Conservation (phyloP, 1,140 invertebrate species). For the Neuroterus valhalla region DNA sequence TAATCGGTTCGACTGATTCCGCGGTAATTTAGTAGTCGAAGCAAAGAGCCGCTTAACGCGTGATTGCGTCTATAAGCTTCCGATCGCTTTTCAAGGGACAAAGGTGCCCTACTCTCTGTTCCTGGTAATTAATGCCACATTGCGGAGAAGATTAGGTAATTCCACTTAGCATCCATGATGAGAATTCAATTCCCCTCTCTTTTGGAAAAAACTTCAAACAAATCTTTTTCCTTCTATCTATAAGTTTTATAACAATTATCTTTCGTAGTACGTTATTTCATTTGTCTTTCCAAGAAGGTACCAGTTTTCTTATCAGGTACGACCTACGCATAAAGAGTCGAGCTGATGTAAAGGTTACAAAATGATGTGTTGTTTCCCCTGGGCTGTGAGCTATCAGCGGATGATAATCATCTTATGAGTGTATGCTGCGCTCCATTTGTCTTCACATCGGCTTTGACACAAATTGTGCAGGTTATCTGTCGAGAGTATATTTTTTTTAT, state of each 20-base stretch:
- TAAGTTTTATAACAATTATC: constrained; percentile 10
- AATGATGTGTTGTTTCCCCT: background rate
- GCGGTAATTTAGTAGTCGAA: constrained; percentile 59
- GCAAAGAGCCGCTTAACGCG: constrained; percentile 61
- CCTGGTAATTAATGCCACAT: background rate
- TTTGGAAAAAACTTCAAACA: background rate
- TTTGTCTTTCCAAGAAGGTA: background rate
- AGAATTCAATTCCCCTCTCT: background rate
- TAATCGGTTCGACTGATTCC: constrained; percentile 62
- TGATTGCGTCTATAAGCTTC: constrained; percentile 60
- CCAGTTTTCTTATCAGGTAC: background rate
- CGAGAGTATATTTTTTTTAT: background rate
- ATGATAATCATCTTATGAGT: constrained; percentile 23
- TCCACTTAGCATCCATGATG: background rate
- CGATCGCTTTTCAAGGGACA: constrained; percentile 40
- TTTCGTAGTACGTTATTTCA: background rate
- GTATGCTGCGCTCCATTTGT: too few relatives aligned
- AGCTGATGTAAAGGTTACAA: constrained; percentile 9
- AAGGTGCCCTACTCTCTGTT: constrained; percentile 25
- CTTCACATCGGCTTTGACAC: background rate
- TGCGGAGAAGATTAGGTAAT: background rate
- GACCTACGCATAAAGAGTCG: background rate
- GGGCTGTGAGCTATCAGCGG: background rate
- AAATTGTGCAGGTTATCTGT: background rate
- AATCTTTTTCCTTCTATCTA: background rate